Evolutionary conservation across 2,113 vertebrate genomes (phyloP).

Genomic region (Stigmatopora nigra): DNA sequence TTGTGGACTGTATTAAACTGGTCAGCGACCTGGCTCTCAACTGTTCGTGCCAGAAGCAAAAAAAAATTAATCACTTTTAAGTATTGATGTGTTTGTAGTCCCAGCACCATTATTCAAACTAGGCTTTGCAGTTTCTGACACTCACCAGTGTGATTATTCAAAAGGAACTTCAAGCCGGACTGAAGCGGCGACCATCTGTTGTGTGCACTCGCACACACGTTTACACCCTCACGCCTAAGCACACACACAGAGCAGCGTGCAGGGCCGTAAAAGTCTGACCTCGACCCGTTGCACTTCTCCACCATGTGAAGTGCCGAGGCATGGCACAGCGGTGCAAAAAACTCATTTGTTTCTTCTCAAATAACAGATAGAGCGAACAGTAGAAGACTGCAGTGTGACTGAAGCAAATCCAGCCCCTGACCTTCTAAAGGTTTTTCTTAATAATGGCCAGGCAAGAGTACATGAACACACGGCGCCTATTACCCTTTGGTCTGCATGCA

Average conservation of each 20-base stretch:
- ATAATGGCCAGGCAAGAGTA: constrained; percentile 37
- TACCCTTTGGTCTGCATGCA: constrained; percentile 50
- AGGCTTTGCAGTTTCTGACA: background rate
- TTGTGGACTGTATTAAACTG: background rate
- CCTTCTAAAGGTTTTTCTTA: constrained; percentile 20
- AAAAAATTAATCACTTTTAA: constrained; percentile 17
- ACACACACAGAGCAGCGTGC: constrained; percentile 28
- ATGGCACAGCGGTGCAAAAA: constrained; percentile 31
- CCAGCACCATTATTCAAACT: constrained; percentile 25
- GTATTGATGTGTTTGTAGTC: constrained; percentile 28
- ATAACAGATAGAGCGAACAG: constrained; percentile 51
- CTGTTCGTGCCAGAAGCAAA: constrained; percentile 36
- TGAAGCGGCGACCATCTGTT: constrained; percentile 20
- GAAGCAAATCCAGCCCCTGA: constrained; percentile 25
- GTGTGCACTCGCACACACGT: constrained; percentile 24
- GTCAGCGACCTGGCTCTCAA: background rate
- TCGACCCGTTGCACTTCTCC: constrained; percentile 37
- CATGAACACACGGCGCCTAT: constrained; percentile 32
- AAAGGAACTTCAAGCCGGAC: constrained; percentile 1
- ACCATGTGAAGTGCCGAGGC: constrained; percentile 32
- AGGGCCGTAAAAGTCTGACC: constrained; percentile 42
- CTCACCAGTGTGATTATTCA: background rate
- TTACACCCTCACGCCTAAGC: constrained; percentile 31
- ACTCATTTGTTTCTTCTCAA: constrained; percentile 47
- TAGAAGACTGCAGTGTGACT: constrained; percentile 33